Base-by-base conservation (phyloP, 2,888 invertebrate genomes). In the Cyrtodaria siliqua region DNA sequence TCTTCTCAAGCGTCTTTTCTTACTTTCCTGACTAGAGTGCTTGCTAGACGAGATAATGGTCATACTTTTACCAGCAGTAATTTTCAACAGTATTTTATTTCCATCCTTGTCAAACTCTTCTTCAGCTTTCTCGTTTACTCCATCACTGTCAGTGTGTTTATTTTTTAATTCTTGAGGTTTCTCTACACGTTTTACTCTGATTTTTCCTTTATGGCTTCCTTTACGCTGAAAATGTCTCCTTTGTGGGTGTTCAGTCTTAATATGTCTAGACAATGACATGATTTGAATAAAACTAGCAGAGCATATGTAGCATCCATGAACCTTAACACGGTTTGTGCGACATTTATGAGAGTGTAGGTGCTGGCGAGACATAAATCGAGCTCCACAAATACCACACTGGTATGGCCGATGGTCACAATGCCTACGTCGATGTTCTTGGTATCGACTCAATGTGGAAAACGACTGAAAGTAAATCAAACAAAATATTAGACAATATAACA, bases 51-150 rank as follows among this genome's bases (percentile, higher is more conserved):
- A 74, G 16, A 80, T 72, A 20, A 80, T 69, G 3, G 79, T 80
- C 64, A 67, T 75, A 40, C 72, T 68, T 53, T 57, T 75, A 18
- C 79, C 79, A 52, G 72, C 68, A 56, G 42, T 68, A 18, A 80
- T 80, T 44, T 80, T 80, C n/a, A 80, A 60, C 16, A 80, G 61
- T 9, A 80, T 75, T 38, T 80, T 80, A 27, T 68, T 47, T 20
- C 47, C 67, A 44, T 64, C 61, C 20, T 33, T 33, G 33, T 33
- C 33, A 33, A 33, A 33, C 33, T 33, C 33, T 8, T 33, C 33
- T 8, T 33, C 33, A 33, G 33, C 33, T 8, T 33, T 33, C 33
- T 33, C 33, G 12, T 12, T 33, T 50, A 16, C 18, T 26, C 33
- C 61, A 33, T 9, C 9, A 24, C 16, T 38, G n/a, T 57, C 38